Base-by-base conservation (phyloP, 2,888 invertebrate species). In the Platycheirus rosarum region DNA sequence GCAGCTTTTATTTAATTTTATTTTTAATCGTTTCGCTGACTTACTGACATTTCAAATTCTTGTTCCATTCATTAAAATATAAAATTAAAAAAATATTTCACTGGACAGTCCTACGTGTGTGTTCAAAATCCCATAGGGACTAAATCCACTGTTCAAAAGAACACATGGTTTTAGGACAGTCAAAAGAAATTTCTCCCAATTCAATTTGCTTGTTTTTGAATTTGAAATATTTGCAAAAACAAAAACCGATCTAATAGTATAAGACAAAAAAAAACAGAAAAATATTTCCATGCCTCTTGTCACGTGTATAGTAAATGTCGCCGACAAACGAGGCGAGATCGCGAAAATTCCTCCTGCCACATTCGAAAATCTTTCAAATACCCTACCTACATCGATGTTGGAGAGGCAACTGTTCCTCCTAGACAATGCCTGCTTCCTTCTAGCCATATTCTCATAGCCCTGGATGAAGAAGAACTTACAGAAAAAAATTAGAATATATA, bases 301-400 rank as follows among this genome's bases (percentile, higher is more conserved):
- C 75, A 69, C 55, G 55, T 60, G 70, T 65, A 57, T 44, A 55
- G 53, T 35, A 46, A 71, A 60, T 53, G 70, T 70, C 66, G 71
- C 82, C 80, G 80, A 76, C 82, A 77, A 68, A 71, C 68, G 71
- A 60, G 49, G 49, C 69, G 70, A 65, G 70, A 76, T 76, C 51
- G 70, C 62, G 29, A 62, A 46, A 71, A 82, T 82, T 77, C 77
- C 65, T 68, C 55, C 53, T 73, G 82, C 82, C 77, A 77, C 82
- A 77, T 68, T 77, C 37, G 68, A 71, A 82, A 77, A 82, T 82
- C 80, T 82, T 55, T 71, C 71, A 77, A 82, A 82, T 82, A 82
- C 62, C 68, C 62, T 77, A 82, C 82, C 82, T 77, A 77, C 82
- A 73, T 32, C 77, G 82, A 73, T 46, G 77, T 60, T 57, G 23